A percentile compares a stretch with the other conserved stretches of the same genome.
Evolutionary conservation across 1,140 invertebrate genomes (phyloP).

Genomic region (Brachionus plicatilis): DNA sequence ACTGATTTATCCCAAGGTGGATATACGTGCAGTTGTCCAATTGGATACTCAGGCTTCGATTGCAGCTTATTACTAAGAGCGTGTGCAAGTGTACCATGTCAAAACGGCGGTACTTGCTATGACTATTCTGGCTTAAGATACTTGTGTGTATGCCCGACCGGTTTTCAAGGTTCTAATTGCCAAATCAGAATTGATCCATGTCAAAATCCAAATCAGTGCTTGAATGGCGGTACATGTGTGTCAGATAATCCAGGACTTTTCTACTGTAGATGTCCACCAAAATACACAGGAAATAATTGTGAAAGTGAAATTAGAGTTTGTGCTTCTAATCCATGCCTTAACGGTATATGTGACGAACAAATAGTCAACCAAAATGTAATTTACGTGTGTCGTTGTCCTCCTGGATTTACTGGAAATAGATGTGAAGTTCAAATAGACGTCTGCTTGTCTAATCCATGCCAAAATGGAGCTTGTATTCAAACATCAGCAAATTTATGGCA

Average conservation of each 20-base stretch:
- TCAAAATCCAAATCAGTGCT: conserved; percentile 43
- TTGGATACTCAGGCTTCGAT: conserved; percentile 46
- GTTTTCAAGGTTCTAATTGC: conserved; percentile 62
- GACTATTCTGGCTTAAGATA: conserved; percentile 61
- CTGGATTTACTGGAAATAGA: conserved; percentile 42
- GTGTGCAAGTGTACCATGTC: conserved; percentile 62
- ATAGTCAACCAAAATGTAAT: conserved; percentile 42
- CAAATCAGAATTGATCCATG: conserved; percentile 33
- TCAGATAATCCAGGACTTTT: conserved; percentile 41
- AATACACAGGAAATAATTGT: conserved; percentile 42
- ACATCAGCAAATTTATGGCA: conserved; percentile 47
- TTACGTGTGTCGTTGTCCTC: conserved; percentile 46
- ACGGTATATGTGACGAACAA: conserved; percentile 40
- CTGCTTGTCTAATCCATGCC: conserved; percentile 53
- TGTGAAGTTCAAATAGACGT: conserved; percentile 43
- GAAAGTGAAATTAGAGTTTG: conserved; percentile 40
- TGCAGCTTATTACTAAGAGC: conserved; percentile 38
- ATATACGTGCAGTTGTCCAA: conserved; percentile 45
- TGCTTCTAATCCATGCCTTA: conserved; percentile 40
- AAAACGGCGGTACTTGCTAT: conserved; percentile 47
- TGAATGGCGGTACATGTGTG: conserved; percentile 46
- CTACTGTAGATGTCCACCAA: conserved; percentile 41
- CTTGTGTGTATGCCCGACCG: conserved; percentile 75
- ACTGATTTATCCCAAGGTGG: conserved; percentile 17
- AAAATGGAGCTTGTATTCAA: conserved; percentile 59